These are phyloP conservation scores for Malacosoma neustria DNA, from an alignment of 2,888 invertebrate genomes.

Conservation along the genomic window DNA sequence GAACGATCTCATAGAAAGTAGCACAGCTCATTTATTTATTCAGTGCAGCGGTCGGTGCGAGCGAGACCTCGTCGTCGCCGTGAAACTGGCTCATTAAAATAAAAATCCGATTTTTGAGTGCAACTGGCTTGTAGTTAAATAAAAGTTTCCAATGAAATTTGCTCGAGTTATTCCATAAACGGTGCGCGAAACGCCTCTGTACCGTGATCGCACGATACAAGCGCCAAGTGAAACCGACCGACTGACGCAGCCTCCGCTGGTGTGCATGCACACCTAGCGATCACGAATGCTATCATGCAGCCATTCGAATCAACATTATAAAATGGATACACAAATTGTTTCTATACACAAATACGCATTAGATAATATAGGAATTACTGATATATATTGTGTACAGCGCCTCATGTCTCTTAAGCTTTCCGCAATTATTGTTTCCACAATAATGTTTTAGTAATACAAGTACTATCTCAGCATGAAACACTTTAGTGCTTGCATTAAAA, in stretches of 20 bases:
- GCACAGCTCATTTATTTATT: constrained; percentile 73
- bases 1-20: constrained; percentile 74
- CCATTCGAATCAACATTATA: not conserved
- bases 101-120: constrained; percentile 69
- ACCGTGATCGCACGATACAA: constrained; percentile 56
- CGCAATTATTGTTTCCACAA: too few species aligned
- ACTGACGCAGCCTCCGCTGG: constrained; percentile 17
- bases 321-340: too few species aligned
- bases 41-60: constrained; percentile 62
- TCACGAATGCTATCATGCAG: not conserved
- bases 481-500: constrained; percentile 49
- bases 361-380: too few species aligned
- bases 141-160: constrained; percentile 69
- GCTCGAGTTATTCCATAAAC: constrained; percentile 74
- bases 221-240: constrained; percentile 66
- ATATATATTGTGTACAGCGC: too few species aligned
- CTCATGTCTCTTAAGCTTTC: too few species aligned
- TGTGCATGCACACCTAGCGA: constrained; percentile 7
- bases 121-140: constrained; percentile 61
- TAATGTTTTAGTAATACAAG: too few species aligned
- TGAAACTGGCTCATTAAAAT: constrained; percentile 72
- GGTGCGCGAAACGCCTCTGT: constrained; percentile 59
- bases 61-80: constrained; percentile 46
- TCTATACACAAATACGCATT: too few species aligned
- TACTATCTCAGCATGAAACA: constrained; percentile 53